phyloP scores from a whole-genome alignment of 2,888 invertebrate genomes.

The Aphidius colemani region DNA sequence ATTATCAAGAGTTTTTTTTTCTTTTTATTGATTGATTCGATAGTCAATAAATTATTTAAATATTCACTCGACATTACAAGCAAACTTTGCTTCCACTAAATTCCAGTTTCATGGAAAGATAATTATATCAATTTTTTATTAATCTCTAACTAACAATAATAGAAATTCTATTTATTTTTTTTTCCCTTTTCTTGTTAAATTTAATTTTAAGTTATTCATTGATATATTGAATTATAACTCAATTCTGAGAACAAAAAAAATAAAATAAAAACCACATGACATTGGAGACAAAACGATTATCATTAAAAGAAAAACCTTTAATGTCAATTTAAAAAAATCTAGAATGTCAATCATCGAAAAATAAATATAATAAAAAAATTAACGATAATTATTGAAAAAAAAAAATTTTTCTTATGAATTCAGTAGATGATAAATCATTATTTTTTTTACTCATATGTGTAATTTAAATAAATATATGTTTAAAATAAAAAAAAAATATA shows the following conservation, averaged over 20 bases:
- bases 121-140: neutral
- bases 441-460: constrained; percentile 36
- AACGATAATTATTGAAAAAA: no score
- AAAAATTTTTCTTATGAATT: no score
- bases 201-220: no score
- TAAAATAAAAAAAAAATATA: constrained; percentile 9
- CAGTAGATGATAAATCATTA: constrained; percentile 25
- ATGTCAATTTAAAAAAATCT: constrained; percentile 1
- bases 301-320: constrained; percentile 1
- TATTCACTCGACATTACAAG: constrained; percentile 35
- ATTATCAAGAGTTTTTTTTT: constrained; percentile 19
- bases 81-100: constrained; percentile 15
- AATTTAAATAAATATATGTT: constrained; percentile 21
- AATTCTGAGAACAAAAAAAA: neutral
- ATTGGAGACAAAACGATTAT: neutral
- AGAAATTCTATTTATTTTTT: neutral
- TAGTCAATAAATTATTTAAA: constrained; percentile 51
- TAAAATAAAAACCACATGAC: neutral
- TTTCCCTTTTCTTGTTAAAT: neutral
- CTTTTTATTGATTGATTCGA: constrained; percentile 47
- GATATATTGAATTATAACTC: neutral
- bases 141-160: neutral
- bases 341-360: neutral
- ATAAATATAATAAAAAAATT: neutral
- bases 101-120: constrained; percentile 6